Conservation (phyloP, 2,113 vertebrate genomes). For the Melanerpes formicivorus region DNA sequence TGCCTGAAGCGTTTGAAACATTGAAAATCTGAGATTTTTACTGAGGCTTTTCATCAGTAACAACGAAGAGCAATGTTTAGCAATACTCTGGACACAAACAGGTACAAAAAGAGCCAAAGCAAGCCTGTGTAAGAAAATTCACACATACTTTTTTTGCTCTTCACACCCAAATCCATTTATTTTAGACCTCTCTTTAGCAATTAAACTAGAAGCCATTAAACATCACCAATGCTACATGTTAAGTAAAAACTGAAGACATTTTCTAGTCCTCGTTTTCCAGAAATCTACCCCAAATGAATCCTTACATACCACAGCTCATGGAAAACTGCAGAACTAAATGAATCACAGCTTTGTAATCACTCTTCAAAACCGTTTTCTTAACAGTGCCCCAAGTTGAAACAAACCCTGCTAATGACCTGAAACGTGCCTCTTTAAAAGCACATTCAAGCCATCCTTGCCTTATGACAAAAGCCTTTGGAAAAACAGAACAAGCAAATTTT, state of each 20-base stretch:
- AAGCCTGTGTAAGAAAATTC: not conserved
- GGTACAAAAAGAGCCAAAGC: not conserved
- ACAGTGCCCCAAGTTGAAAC: not conserved
- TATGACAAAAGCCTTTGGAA: not conserved
- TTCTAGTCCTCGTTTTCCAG: not conserved
- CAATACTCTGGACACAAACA: not conserved
- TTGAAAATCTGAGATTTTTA: not conserved
- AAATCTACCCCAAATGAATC: not conserved
- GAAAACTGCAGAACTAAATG: not conserved
- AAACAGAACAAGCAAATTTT: not conserved
- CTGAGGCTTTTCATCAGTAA: not conserved
- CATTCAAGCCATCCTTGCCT: not conserved
- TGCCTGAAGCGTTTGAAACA: not conserved
- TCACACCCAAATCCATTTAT: not conserved
- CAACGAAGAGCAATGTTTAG: not conserved
- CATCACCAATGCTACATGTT: not conserved
- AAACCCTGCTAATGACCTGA: not conserved
- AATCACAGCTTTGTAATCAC: not conserved
- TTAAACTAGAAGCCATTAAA: not conserved
- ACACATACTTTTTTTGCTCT: not conserved
- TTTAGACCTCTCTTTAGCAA: not conserved
- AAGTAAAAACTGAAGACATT: not conserved
- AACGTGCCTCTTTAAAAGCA: not conserved
- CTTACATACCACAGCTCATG: not conserved
- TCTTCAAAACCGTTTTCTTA: not conserved